A percentile compares a stretch with the other conserved stretches of the same genome.
Conservation (phyloP, 2,888 invertebrate species). For the Chouioia cunea region DNA sequence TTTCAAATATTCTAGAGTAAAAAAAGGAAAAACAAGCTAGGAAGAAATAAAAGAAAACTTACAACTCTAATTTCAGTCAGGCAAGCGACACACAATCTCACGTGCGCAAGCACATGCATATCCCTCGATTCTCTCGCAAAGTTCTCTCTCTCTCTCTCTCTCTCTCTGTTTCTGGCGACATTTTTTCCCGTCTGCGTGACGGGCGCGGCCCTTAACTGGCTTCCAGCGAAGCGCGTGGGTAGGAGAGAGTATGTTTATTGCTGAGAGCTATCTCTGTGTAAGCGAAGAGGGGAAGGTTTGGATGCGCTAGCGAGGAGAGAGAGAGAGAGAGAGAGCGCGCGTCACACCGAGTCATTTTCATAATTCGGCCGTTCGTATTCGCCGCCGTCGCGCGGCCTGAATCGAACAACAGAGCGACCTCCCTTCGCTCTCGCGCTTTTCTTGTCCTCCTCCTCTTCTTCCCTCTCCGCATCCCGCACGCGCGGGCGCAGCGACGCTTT, state of each 20-base stretch:
- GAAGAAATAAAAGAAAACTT: conserved; percentile 15
- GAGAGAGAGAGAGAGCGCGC: conserved; percentile 64
- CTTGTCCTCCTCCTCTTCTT: conserved; percentile 10
- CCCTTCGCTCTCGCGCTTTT: conserved; percentile 25
- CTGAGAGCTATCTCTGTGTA: conserved; percentile 66
- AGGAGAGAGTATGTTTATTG: conserved; percentile 66
- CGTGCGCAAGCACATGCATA: conserved; percentile 10
- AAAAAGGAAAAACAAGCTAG: too few species aligned
- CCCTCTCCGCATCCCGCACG: neutral
- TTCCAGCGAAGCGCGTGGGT: conserved; percentile 40
- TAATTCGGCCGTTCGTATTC: conserved; percentile 76
- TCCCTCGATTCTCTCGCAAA: conserved; percentile 29
- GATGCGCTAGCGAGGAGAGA: neutral
- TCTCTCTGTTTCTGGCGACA: conserved; percentile 42
- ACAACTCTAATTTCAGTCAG: conserved; percentile 7
- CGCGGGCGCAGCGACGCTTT: conserved; percentile 20
- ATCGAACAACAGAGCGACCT: conserved; percentile 69
- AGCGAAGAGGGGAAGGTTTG: conserved; percentile 41
- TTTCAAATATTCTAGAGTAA: too few species aligned
- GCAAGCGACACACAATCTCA: conserved; percentile 4
- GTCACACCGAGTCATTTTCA: conserved; percentile 72
- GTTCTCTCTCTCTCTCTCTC: conserved; percentile 39
- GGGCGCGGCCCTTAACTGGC: conserved; percentile 54
- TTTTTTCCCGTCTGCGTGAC: conserved; percentile 45
- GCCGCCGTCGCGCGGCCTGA: conserved; percentile 69